Base-by-base conservation (phyloP, 2,888 invertebrate species). In the Epicampocera succincta region DNA sequence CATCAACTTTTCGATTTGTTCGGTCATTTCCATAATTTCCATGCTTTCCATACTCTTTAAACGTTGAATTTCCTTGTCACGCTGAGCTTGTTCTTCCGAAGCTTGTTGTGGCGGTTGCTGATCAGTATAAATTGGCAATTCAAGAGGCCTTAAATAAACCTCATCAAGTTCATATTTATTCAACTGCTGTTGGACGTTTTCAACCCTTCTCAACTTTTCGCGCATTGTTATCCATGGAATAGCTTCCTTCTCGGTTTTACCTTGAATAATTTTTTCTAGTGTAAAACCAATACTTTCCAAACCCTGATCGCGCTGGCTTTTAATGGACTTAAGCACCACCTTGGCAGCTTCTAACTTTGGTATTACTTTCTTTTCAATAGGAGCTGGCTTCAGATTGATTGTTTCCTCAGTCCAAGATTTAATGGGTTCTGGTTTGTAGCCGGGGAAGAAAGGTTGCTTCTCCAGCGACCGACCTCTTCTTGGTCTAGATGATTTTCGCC, bases 331-430 rank as follows among this genome's bases (percentile, higher is more conserved):
- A 21, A 90, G 89, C 58, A 87, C 89, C 61, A 92, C 91, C 54
- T 91, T 90, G 81, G 93, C 92, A 42, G 92, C 87, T 84, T 93
- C 92, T 66, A 91, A 88, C 82, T 91, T 91, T 84, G 93, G 92
- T 84, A 93, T 92, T 61, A 93, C 92, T 83, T 90, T 90, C 85
- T 90, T 91, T 74, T 91, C 91, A 58, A 91, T 91, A 85, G 93
- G 93, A 0, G 94, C 92, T 2, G 94, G 93, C 85, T 93, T 94
- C 29, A 94, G 87, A 48, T 89, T 91, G 15, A 94, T 92, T 84
- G 93, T 92, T 90, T 95, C 94, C 86, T 95, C 93, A 3, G 93
- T 95, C 94, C 93, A 93, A 11, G 93, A 92, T 86, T 92, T 91
- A 60, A 91, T 87, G 52, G 90, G 90, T 65, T 89, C 89, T 2